phyloP scores from a whole-genome alignment of 1,140 invertebrate genomes.

The Diabrotica virgifera region DNA sequence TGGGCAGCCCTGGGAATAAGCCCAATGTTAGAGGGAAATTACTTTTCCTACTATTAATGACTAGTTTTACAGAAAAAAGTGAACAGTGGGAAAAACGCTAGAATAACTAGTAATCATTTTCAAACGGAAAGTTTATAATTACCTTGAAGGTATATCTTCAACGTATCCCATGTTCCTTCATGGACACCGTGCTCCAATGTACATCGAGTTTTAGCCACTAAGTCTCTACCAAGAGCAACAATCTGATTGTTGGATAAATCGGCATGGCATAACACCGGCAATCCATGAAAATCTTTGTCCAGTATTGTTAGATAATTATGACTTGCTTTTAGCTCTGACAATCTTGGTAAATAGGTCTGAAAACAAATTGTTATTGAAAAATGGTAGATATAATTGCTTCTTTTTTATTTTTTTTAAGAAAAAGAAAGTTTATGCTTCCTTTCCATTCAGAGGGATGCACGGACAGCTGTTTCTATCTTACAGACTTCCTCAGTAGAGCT shows the following conservation, averaged over 20 bases:
- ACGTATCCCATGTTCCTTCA: conserved; percentile 64
- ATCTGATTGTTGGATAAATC: conserved; percentile 76
- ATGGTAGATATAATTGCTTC: no score
- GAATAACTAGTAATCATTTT: no score
- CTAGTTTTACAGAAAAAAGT: no score
- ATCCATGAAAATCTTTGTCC: conserved; percentile 74
- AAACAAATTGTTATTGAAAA: conserved; percentile 31
- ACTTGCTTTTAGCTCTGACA: conserved; percentile 71
- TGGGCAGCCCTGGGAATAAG: no score
- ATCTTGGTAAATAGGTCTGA: conserved; percentile 71
- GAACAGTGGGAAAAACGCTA: not conserved
- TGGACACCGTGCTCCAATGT: conserved; percentile 56
- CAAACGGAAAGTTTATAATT: not conserved
- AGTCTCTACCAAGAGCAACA: conserved; percentile 62
- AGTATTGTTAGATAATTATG: conserved; percentile 69
- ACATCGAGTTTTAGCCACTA: conserved; percentile 75
- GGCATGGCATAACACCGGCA: conserved; percentile 72
- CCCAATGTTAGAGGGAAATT: no score
- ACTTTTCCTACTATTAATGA: no score
- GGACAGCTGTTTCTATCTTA: no score
- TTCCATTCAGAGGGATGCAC: no score
- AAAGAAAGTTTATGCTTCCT: no score
- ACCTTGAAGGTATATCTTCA: conserved; percentile 79
- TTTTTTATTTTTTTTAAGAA: no score
- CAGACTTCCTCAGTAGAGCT: no score